Percentiles rank a stretch among this genome's conserved stretches.
Conservation (phyloP, 2,797 vertebrate species). For the Muscicapa comitata region DNA sequence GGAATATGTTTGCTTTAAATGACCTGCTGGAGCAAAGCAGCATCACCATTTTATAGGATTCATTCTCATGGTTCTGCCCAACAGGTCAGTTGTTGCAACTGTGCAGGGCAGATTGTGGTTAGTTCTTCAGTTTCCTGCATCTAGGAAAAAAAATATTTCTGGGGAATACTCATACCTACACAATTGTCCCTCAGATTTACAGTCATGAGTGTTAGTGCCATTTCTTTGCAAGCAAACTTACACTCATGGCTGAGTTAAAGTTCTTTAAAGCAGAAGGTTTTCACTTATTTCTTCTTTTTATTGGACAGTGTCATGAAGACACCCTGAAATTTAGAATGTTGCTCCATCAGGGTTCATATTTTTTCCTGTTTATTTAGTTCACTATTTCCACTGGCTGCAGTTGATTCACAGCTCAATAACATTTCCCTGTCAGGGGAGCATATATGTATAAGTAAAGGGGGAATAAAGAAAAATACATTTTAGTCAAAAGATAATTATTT, state of each 20-base stretch:
- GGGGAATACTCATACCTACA: background rate
- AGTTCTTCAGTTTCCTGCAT: background rate
- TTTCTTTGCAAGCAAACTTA: background rate
- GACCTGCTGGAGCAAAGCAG: background rate
- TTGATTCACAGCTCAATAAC: background rate
- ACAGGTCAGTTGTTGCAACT: background rate
- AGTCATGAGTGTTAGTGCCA: background rate
- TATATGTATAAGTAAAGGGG: background rate
- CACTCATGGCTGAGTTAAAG: background rate
- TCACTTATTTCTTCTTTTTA: background rate
- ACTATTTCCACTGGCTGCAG: background rate
- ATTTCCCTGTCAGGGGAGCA: background rate
- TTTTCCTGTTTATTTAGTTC: background rate
- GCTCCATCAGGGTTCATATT: background rate
- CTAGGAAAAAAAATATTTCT: background rate
- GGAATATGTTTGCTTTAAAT: background rate
- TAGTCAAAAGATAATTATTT: background rate
- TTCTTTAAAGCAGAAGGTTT: background rate
- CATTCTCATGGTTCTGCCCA: background rate
- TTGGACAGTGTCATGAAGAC: background rate
- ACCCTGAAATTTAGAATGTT: background rate
- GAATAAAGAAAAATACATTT: background rate
- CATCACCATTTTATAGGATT: background rate
- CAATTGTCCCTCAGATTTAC: background rate
- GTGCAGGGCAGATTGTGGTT: background rate